Base-by-base conservation (phyloP, 2,888 invertebrate genomes). In the Choristoneura rosaceana region DNA sequence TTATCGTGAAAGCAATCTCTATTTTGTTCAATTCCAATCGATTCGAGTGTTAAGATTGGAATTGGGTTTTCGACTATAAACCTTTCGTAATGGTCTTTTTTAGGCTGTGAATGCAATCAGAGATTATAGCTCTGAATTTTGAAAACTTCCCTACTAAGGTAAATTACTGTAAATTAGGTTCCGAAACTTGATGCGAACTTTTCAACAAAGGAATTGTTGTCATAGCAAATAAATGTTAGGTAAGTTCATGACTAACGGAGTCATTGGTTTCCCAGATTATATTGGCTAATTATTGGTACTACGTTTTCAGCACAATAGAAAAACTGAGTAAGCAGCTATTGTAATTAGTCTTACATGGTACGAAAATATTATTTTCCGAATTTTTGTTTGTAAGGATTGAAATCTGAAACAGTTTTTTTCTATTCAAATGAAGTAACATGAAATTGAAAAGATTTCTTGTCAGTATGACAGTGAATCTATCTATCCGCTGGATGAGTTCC, bases 1-100 rank as follows among this genome's bases (percentile, higher is more conserved):
- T 89, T 87, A 87, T 82, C 82, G 79, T 84, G 80, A 87, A 87
- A 87, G 86, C 83, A 88, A 87, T 88, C 84, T 86, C 83, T 84
- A 86, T 86, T 84, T 86, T 81, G 82, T 81, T 77, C 81, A 81
- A 81, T 86, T 87, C 77, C 77, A 80, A 86, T 88, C 83, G 86
- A 88, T 87, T 81, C 82, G 79, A 78, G 80, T 78, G 75, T 82
- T 82, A 78, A 86, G 87, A 88, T 87, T 87, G 84, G 83, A 83
- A 82, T 82, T 84, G 78, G 81, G 81, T 80, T 79, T 82, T 82
- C 79, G 81, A 76, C 78, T 78, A 80, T 79, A 77, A 86, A 85
- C 81, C 78, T 76, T 77, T 69, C 34, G 76, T 79, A 83, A 82
- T 81, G 79, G 78, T 76, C 79, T 78, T 81, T 82, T 62, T 79